Evolutionary conservation across 2,888 invertebrate species (phyloP), one percentile per base, ranked within the genome.

Genomic region (Antheraea yamamai): DNA sequence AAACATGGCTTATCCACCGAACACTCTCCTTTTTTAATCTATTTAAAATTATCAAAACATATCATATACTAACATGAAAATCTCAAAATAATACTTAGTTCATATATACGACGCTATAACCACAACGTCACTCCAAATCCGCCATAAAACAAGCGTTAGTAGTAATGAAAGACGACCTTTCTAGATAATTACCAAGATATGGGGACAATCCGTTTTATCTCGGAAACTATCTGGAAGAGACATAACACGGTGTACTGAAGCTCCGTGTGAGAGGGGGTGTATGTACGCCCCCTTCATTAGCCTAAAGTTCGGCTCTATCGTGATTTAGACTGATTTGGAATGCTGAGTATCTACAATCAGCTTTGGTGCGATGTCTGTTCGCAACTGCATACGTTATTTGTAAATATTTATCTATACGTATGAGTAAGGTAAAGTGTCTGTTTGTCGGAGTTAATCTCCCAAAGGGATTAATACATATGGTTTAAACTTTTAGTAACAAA

Each of bases 171-270:
- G 83, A 82, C 82, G 83, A 79, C 82, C 79, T 84, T 80, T 82
- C 82, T 81, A 85, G 87, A 87, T 87, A 87, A 85, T 85, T 86
- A 82, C 81, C 35, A 75, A 83, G 87, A 86, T 86, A 87, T 81
- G 82, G 73, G 79, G 80, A 82, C 83, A 81, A 81, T 83, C 81
- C 80, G 78, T 74, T 77, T 84, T 87, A 86, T 87, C 87, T 39
- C 74, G 76, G 80, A 80, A 75, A 75, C 84, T 83, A 87, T 87
- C 85, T 82, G 47, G 79, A 79, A 74, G 55, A 75, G 58, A 72
- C 61, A 75, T 75, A 75, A 75, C 74, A 47, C n/a, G 18, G 71
- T 26, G n/a, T 26, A 58, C n/a, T 39, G 47, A 61, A n/a, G 39
- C 55, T 23, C 35, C 7, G 61, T 23, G 70, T 70, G 39, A 39